These are phyloP conservation scores for Cyrtodaria siliqua DNA, from an alignment of 2,888 invertebrate genomes.

Conservation along the genomic window DNA sequence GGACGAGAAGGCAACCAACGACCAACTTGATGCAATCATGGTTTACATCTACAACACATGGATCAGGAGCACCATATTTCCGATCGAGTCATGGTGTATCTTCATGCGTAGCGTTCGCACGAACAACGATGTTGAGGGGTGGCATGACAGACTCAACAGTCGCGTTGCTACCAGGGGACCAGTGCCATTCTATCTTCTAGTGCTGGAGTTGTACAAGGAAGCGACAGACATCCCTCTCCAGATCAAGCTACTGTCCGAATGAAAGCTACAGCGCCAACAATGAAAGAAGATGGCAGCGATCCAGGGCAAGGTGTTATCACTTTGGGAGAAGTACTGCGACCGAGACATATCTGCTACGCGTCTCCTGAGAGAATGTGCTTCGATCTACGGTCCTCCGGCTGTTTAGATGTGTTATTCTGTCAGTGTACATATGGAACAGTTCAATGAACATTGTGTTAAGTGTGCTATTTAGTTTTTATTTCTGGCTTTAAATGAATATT, in stretches of 20 bases:
- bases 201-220: constrained; percentile 2
- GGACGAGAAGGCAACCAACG: too few relatives aligned
- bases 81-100: constrained; percentile 2
- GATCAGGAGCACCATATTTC: not conserved
- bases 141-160: constrained; percentile 3
- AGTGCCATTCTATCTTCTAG: constrained; percentile 10
- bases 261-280: not conserved
- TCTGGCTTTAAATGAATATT: too few relatives aligned
- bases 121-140: constrained; percentile 1
- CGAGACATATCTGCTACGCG: not conserved
- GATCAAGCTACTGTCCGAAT: not conserved
- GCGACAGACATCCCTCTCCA: not conserved
- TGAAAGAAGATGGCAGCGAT: not conserved
- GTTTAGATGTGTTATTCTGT: too few relatives aligned
- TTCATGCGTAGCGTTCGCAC: not conserved
- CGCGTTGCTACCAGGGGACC: not conserved
- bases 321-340: not conserved
- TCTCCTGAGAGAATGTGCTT: not conserved
- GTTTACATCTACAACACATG: constrained; percentile 2
- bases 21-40: constrained; percentile 12
- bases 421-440: too few relatives aligned
- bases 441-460: too few relatives aligned
- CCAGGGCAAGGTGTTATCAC: not conserved
- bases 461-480: too few relatives aligned
- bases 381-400: not conserved